phyloP scores from a whole-genome alignment of 1,140 invertebrate genomes.

The Atta cephalotes region DNA sequence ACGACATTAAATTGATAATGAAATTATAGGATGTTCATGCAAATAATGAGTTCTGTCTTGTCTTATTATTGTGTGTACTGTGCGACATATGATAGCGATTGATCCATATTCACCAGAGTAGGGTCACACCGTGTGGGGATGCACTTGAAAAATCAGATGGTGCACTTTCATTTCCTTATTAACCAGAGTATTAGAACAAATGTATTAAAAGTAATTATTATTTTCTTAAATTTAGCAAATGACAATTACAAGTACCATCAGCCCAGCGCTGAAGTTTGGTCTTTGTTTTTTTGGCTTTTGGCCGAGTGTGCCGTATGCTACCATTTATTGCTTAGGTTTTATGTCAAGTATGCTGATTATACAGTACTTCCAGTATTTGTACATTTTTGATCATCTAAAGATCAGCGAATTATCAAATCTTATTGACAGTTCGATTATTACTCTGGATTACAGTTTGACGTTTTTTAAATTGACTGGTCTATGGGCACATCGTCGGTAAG shows the following conservation, averaged over 20 bases:
- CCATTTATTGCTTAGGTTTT: not conserved
- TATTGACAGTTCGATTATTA: slow-evolving; percentile 2
- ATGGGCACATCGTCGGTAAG: slow-evolving; percentile 14
- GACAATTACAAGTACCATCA: slow-evolving; percentile 6
- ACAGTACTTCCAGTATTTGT: slow-evolving; percentile 44
- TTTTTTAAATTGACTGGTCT: slow-evolving; percentile 17
- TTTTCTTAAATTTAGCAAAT: not conserved
- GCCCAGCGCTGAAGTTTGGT: slow-evolving; percentile 14
- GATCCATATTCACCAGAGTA: not conserved
- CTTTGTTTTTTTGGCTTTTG: slow-evolving; percentile 19
- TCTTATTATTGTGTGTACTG: not conserved
- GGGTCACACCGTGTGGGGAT: not conserved
- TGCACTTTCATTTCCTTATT: not conserved
- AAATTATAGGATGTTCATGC: not conserved
- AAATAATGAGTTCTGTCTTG: not conserved
- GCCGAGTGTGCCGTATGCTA: not conserved
- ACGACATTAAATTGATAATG: not conserved
- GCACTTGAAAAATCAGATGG: not conserved
- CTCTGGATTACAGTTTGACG: not conserved
- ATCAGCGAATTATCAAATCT: slow-evolving; percentile 9
- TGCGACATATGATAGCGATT: slow-evolving; percentile 25
- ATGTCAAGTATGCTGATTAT: not conserved
- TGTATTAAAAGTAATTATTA: not conserved
- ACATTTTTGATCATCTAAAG: not conserved
- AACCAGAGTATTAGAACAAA: not conserved